Evolutionary conservation across 2,888 invertebrate genomes (phyloP).

Genomic region (Elmis aenea): DNA sequence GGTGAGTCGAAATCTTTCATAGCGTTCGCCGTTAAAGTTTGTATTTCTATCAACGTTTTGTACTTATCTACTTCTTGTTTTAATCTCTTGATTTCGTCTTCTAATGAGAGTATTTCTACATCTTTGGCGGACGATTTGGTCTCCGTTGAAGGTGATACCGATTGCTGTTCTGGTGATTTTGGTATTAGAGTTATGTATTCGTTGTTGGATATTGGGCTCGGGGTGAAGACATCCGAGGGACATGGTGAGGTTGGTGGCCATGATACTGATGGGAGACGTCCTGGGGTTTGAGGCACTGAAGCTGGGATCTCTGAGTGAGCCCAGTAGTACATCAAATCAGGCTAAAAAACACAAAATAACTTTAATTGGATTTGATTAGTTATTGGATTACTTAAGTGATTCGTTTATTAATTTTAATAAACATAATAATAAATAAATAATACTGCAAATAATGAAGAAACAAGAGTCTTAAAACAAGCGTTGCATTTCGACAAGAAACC

Average conservation of each 20-base stretch:
- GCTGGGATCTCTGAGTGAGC: constrained; percentile 70
- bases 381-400: background rate
- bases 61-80: constrained; percentile 56
- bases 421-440: background rate
- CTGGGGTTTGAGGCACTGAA: constrained; percentile 65
- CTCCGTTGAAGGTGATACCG: constrained; percentile 17
- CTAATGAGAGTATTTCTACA: constrained; percentile 39
- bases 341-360: constrained; percentile 54
- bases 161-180: constrained; percentile 23
- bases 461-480: background rate
- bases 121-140: constrained; percentile 35
- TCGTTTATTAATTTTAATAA: no score
- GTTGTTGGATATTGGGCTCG: constrained; percentile 24
- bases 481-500: background rate
- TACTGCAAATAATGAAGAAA: no score
- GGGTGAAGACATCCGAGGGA: constrained; percentile 25
- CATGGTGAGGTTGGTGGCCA: constrained; percentile 62
- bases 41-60: constrained; percentile 55
- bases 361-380: constrained; percentile 1
- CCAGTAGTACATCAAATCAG: constrained; percentile 90
- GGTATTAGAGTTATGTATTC: constrained; percentile 28
- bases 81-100: constrained; percentile 52
- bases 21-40: constrained; percentile 51
- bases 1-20: constrained; percentile 51
- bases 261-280: constrained; percentile 63